Percentiles rank a stretch among this genome's conserved stretches.
phyloP scores from a whole-genome alignment of 2,888 invertebrate genomes.

The Petrolisthes cinctipes region DNA sequence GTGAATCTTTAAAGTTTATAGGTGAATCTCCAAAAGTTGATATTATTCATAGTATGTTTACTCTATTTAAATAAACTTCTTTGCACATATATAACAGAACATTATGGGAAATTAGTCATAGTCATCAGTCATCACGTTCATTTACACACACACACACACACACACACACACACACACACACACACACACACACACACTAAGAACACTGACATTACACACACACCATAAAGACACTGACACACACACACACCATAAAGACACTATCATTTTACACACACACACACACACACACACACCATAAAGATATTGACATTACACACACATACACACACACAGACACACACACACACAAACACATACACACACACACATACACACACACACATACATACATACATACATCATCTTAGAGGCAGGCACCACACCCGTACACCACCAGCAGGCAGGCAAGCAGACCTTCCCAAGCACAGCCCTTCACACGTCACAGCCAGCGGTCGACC shows the following conservation, averaged over 20 bases:
- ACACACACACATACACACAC: constrained; percentile 16
- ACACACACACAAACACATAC: constrained; percentile 3
- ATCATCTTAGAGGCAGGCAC: background rate
- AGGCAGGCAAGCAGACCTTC: background rate
- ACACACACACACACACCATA: constrained; percentile 31
- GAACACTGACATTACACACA: background rate
- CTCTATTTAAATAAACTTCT: too few relatives aligned
- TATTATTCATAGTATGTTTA: too few relatives aligned
- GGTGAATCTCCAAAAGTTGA: too few relatives aligned
- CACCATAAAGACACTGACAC: background rate
- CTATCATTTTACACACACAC: constrained; percentile 9
- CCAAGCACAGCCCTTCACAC: background rate
- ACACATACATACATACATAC: constrained; percentile 25
- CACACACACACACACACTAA: constrained; percentile 15
- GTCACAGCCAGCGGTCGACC: background rate
- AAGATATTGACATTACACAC: background rate
- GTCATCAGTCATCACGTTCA: too few relatives aligned
- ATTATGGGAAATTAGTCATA: too few relatives aligned
- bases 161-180: constrained; percentile 17
- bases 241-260: constrained; percentile 29
- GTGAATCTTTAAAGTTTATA: too few relatives aligned
- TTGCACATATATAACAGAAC: too few relatives aligned
- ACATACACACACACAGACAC: constrained; percentile 27
- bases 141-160: background rate
- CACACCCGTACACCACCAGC: constrained; percentile 4